phyloP scores from a whole-genome alignment of 2,113 vertebrate genomes.

The Poeciliopsis prolifica region DNA sequence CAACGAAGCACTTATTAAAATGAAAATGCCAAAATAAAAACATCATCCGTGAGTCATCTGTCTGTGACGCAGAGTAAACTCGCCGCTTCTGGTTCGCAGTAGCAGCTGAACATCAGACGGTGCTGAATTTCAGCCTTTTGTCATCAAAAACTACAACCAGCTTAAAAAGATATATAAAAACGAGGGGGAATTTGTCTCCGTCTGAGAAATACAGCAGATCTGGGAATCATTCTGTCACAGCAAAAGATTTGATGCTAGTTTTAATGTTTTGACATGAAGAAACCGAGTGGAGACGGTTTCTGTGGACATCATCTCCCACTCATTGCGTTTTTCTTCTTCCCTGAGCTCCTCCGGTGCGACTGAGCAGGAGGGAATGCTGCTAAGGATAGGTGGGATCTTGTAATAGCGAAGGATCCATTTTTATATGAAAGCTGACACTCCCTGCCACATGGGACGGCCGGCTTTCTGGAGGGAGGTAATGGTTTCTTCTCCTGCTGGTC shows the following conservation, averaged over 20 bases:
- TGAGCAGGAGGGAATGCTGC: constrained; percentile 20
- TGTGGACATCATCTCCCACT: constrained; percentile 37
- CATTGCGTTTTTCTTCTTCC: constrained; percentile 16
- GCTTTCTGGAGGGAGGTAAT: constrained; percentile 70
- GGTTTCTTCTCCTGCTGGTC: constrained; percentile 58
- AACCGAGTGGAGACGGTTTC: constrained; percentile 4
- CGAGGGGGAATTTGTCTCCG: constrained; percentile 17
- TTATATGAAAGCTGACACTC: constrained; percentile 74
- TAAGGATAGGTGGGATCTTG: constrained; percentile 34
- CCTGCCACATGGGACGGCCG: constrained; percentile 49
- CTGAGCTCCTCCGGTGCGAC: constrained; percentile 41
- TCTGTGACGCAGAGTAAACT: constrained; percentile 28
- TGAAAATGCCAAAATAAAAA: constrained; percentile 56
- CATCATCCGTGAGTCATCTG: constrained; percentile 37
- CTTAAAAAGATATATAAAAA: neutral
- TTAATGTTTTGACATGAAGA: constrained; percentile 62
- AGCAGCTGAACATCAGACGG: constrained; percentile 14
- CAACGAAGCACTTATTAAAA: constrained; percentile 54
- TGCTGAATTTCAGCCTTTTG: constrained; percentile 40
- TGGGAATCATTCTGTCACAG: constrained; percentile 64
- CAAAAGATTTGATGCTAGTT: constrained; percentile 47
- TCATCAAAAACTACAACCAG: constrained; percentile 28
- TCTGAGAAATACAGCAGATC: constrained; percentile 44
- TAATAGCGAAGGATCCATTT: constrained; percentile 74
- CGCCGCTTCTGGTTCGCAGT: constrained; percentile 19